These are phyloP conservation scores for Stegodyphus dumicola DNA, from an alignment of 1,140 invertebrate species.

Conservation along the genomic window DNA sequence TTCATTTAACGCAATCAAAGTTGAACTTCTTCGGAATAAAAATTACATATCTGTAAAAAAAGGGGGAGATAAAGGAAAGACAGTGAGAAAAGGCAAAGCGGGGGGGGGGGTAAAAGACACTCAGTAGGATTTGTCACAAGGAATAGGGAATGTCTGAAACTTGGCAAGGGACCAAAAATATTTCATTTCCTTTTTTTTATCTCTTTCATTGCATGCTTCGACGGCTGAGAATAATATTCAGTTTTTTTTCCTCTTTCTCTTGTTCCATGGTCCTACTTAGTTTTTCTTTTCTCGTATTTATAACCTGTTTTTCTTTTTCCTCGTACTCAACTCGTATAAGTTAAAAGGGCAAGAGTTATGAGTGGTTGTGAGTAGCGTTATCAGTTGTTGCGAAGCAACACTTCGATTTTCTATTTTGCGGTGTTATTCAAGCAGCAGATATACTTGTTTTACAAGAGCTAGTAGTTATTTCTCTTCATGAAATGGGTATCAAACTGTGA, in stretches of 20 bases:
- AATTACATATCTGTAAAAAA: conserved; percentile 8
- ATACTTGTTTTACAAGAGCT: too few relatives aligned
- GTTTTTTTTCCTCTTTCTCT: background rate
- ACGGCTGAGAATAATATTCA: conserved; percentile 30
- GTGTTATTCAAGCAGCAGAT: too few relatives aligned
- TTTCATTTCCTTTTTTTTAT: background rate
- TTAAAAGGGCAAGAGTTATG: conserved; percentile 9
- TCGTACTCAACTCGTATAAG: conserved; percentile 20
- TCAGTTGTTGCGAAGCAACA: background rate
- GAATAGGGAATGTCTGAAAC: conserved; percentile 32
- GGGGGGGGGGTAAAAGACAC: background rate
- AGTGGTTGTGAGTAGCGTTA: background rate
- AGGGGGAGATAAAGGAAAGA: background rate
- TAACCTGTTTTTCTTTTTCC: background rate
- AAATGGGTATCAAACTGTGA: too few relatives aligned
- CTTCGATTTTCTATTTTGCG: too few relatives aligned
- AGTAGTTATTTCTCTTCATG: too few relatives aligned
- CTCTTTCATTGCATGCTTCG: conserved; percentile 19
- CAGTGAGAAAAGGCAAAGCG: background rate
- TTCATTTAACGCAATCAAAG: conserved; percentile 34
- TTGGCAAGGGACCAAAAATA: conserved; percentile 32
- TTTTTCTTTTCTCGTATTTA: background rate
- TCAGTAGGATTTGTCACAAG: conserved; percentile 13
- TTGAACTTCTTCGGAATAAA: conserved; percentile 23
- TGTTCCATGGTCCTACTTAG: background rate